These are phyloP conservation scores for Maccullochella peelii DNA, from an alignment of 2,113 vertebrate genomes.

Conservation along the genomic window DNA sequence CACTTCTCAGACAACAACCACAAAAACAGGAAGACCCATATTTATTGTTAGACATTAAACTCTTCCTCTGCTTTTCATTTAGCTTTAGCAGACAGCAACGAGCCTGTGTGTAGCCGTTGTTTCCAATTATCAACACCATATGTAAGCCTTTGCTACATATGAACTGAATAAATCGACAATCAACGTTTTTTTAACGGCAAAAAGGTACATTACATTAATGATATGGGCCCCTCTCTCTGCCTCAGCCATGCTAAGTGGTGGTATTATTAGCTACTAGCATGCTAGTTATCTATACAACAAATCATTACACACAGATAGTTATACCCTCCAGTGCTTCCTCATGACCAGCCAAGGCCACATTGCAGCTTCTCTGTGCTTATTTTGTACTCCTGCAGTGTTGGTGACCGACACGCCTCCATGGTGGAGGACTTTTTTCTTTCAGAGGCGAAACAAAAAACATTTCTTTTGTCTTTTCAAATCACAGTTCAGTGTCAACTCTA, in stretches of 20 bases:
- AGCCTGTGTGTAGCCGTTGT: background rate
- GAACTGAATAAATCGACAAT: background rate
- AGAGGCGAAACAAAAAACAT: background rate
- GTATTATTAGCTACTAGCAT: constrained; percentile 3
- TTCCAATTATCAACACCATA: background rate
- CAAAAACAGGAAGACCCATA: constrained; percentile 67
- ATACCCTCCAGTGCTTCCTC: background rate
- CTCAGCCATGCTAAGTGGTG: background rate
- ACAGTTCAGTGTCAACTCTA: background rate
- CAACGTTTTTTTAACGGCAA: background rate
- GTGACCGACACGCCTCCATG: background rate
- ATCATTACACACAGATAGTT: background rate
- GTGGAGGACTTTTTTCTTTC: background rate
- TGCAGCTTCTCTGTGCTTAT: background rate
- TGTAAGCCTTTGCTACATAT: background rate
- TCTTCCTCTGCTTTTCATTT: constrained; percentile 27
- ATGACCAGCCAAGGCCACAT: background rate
- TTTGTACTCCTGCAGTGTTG: background rate
- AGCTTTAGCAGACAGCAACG: background rate
- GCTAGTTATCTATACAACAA: background rate
- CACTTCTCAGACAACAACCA: constrained; percentile 48
- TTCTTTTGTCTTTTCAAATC: background rate
- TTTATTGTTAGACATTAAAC: constrained; percentile 57
- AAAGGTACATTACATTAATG: background rate
- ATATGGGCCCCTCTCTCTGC: no score